Percentiles rank a stretch among this genome's conserved stretches.
Conservation (phyloP, 2,888 invertebrate genomes). For the Hermaeophaga mercurialis region DNA sequence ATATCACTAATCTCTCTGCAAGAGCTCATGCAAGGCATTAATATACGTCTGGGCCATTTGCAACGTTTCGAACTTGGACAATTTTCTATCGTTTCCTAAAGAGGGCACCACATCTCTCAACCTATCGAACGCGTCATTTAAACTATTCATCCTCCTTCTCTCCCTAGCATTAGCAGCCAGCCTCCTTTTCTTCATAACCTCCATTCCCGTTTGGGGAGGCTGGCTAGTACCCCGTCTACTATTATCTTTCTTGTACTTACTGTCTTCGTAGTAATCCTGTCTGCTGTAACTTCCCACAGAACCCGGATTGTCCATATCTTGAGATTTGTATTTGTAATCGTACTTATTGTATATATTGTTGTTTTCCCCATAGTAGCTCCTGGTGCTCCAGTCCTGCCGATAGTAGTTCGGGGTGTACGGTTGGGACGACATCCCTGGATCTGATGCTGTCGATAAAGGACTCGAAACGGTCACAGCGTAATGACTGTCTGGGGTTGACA, state of each 20-base stretch:
- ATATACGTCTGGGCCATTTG: constrained; percentile 82
- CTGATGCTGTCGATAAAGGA: constrained; percentile 48
- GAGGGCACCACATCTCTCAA: constrained; percentile 73
- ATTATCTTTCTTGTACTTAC: constrained; percentile 36
- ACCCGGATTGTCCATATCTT: constrained; percentile 33
- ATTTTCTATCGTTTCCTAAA: constrained; percentile 70
- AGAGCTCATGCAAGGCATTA: constrained; percentile 68
- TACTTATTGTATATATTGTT: constrained; percentile 51
- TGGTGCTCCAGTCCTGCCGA: constrained; percentile 44
- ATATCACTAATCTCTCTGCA: constrained; percentile 55
- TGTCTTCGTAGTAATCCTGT: constrained; percentile 43
- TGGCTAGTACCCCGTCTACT: constrained; percentile 27
- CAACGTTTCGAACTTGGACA: constrained; percentile 77
- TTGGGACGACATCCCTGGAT: constrained; percentile 55
- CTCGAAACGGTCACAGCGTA: constrained; percentile 50
- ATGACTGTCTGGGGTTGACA: constrained; percentile 53
- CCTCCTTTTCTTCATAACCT: constrained; percentile 63
- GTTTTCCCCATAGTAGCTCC: constrained; percentile 55
- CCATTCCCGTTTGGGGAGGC: constrained; percentile 46
- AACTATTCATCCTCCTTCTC: constrained; percentile 72
- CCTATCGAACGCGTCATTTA: constrained; percentile 75
- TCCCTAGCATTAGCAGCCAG: constrained; percentile 77
- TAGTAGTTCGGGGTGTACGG: constrained; percentile 55
- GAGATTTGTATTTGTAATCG: constrained; percentile 44
- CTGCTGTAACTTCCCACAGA: constrained; percentile 39